Percentiles rank a stretch among this genome's conserved stretches.
phyloP scores from a whole-genome alignment of 2,888 invertebrate genomes.

The Tipula lateralis region DNA sequence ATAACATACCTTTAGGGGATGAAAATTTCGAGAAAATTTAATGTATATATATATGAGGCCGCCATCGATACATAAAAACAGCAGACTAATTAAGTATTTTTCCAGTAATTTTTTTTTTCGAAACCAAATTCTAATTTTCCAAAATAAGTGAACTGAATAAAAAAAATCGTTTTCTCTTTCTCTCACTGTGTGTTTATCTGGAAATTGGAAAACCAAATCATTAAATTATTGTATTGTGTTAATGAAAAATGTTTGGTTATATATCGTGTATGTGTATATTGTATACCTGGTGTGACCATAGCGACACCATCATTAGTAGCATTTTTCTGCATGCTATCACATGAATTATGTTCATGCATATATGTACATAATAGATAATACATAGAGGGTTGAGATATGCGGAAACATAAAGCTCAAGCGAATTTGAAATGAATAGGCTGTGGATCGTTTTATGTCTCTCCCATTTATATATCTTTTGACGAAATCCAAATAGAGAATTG shows the following conservation, averaged over 20 bases:
- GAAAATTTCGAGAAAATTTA: background rate
- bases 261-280: background rate
- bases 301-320: conserved; percentile 19
- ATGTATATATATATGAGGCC: background rate
- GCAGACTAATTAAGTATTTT: conserved; percentile 3
- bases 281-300: background rate
- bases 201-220: conserved; percentile 25
- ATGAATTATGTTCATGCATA: too few relatives aligned
- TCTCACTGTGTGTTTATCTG: background rate
- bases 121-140: conserved; percentile 13
- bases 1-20: background rate
- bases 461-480: too few relatives aligned
- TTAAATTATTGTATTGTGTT: conserved; percentile 5
- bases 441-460: too few relatives aligned
- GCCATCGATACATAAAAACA: background rate
- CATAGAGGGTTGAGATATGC: background rate
- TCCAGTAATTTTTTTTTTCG: background rate
- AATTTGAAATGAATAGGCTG: too few relatives aligned
- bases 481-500: too few relatives aligned
- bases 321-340: background rate
- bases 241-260: background rate
- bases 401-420: too few relatives aligned
- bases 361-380: background rate
- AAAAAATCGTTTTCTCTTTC: background rate
- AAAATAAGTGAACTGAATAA: background rate